Conservation (phyloP, 2,113 vertebrate species). For the Pseudopodoces humilis region DNA sequence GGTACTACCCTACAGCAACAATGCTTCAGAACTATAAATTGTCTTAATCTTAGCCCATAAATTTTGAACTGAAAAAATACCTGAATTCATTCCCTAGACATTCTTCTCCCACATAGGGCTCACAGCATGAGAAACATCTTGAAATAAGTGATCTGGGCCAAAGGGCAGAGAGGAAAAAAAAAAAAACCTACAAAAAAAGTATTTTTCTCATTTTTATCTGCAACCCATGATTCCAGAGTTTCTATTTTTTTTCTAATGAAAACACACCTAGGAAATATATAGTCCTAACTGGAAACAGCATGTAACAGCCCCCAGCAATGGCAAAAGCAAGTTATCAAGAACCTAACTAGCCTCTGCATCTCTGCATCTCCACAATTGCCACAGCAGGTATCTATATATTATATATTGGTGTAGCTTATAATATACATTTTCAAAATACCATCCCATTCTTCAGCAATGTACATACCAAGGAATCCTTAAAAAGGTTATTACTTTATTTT, state of each 20-base stretch:
- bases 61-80: not conserved
- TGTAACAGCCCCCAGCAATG: not conserved
- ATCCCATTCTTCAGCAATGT: not conserved
- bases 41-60: not conserved
- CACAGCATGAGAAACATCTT: not conserved
- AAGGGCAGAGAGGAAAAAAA: not conserved
- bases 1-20: not conserved
- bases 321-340: not conserved
- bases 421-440: not conserved
- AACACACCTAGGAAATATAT: not conserved
- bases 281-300: not conserved
- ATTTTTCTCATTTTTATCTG: not conserved
- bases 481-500: not conserved
- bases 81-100: not conserved
- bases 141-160: not conserved
- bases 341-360: not conserved
- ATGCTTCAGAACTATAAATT: not conserved
- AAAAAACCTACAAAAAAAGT: too few relatives aligned
- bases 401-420: not conserved
- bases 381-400: not conserved
- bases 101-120: not conserved
- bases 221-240: not conserved
- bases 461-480: not conserved
- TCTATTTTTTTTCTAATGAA: not conserved
- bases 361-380: not conserved